These are phyloP conservation scores for Caenorhabditis zanzibari DNA, from an alignment of 2,888 invertebrate species.

Conservation along the genomic window DNA sequence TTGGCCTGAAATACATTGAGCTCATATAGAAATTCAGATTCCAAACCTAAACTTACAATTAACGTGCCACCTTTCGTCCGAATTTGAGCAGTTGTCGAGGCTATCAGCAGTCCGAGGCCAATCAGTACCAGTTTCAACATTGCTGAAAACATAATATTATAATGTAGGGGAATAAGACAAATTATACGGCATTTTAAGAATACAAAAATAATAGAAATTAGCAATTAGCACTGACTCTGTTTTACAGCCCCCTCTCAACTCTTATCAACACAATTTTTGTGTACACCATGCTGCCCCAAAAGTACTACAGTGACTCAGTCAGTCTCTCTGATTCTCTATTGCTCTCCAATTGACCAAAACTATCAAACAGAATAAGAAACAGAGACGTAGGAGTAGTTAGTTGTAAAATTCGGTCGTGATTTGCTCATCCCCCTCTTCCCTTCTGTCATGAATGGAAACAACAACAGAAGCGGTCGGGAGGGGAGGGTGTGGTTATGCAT, in stretches of 20 bases:
- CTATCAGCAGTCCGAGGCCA: slow-evolving; percentile 39
- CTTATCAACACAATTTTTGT: slow-evolving; percentile 17
- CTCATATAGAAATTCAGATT: too few species aligned
- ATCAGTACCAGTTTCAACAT: slow-evolving; percentile 43
- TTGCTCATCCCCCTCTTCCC: slow-evolving; percentile 44
- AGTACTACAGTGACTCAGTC: slow-evolving; percentile 17
- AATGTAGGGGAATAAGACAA: neutral
- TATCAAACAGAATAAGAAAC: slow-evolving; percentile 11
- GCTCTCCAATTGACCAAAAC: slow-evolving; percentile 3
- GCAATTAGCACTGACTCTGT: neutral
- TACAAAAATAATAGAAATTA: neutral
- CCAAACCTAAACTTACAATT: slow-evolving; percentile 53
- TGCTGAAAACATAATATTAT: slow-evolving; percentile 19
- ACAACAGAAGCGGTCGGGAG: slow-evolving; percentile 51
- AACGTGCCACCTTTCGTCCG: slow-evolving; percentile 58
- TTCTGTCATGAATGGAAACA: slow-evolving; percentile 44
- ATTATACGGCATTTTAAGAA: neutral
- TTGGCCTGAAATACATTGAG: slow-evolving; percentile 54
- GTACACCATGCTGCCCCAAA: slow-evolving; percentile 19
- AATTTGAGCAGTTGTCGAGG: slow-evolving; percentile 39
- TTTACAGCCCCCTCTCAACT: slow-evolving; percentile 31
- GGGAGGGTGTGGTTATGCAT: slow-evolving; percentile 43
- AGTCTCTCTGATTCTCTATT: slow-evolving; percentile 9
- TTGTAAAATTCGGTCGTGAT: slow-evolving; percentile 54
- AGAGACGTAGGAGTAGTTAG: slow-evolving; percentile 2